Evolutionary conservation across 2,888 invertebrate genomes (phyloP).

Genomic region (Cheiracanthium punctorium): DNA sequence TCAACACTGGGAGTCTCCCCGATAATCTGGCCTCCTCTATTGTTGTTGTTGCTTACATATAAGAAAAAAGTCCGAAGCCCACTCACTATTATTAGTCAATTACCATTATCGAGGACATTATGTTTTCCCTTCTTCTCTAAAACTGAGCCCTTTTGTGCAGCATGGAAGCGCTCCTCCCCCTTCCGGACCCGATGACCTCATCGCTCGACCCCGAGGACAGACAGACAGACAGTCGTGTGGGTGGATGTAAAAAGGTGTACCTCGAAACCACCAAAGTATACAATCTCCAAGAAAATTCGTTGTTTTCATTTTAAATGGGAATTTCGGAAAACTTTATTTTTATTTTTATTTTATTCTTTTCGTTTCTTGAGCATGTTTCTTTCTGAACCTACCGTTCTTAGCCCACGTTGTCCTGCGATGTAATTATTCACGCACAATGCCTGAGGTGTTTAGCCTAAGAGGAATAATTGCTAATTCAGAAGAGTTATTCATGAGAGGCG

Average conservation of each 20-base stretch:
- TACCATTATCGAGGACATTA: conserved; percentile 65
- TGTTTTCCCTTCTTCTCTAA: conserved; percentile 34
- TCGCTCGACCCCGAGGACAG: conserved; percentile 17
- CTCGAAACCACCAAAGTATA: conserved; percentile 48
- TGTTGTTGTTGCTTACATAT: conserved; percentile 35
- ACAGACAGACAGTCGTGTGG: conserved; percentile 6
- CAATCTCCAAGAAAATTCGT: conserved; percentile 22
- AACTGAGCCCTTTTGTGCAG: conserved; percentile 53
- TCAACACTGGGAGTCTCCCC: conserved; percentile 34
- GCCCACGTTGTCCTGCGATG: neutral
- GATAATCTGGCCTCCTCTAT: conserved; percentile 18
- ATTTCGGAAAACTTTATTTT: neutral
- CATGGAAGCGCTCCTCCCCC: conserved; percentile 33
- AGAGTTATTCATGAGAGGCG: neutral
- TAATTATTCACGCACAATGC: neutral
- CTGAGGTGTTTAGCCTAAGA: conserved; percentile 1
- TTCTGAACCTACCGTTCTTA: neutral
- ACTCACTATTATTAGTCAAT: conserved; percentile 62
- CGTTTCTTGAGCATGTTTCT: neutral
- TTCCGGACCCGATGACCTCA: conserved; percentile 67
- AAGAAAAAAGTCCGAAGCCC: conserved; percentile 29
- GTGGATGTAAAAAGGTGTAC: conserved; percentile 34
- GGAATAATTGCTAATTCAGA: conserved; percentile 5
- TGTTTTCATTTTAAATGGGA: conserved; percentile 14
- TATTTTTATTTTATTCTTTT: neutral